Evolutionary conservation across 2,113 vertebrate genomes (phyloP).

Genomic region (Pedetes capensis): DNA sequence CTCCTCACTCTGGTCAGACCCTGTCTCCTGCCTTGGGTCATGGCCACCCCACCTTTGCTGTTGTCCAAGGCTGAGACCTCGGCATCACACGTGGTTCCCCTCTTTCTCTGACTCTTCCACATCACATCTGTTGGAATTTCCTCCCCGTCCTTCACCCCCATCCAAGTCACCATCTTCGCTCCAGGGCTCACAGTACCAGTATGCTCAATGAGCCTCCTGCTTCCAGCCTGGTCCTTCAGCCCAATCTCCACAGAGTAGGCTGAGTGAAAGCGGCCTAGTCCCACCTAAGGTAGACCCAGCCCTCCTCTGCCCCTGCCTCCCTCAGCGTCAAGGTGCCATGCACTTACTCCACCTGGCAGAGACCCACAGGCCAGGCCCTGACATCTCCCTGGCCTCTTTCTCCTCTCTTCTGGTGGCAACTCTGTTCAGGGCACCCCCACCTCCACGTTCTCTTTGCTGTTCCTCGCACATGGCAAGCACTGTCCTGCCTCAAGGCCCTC

Average conservation of each 20-base stretch:
- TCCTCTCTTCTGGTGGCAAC: not conserved
- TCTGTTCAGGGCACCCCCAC: not conserved
- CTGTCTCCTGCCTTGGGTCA: not conserved
- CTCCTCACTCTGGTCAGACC: no score
- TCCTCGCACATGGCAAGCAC: not conserved
- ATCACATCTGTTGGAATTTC: no score
- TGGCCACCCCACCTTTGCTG: not conserved
- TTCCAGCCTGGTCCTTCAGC: not conserved
- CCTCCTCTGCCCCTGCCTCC: not conserved
- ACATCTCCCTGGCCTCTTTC: not conserved
- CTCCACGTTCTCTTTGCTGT: not conserved
- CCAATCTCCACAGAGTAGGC: not conserved
- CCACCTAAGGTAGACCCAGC: not conserved
- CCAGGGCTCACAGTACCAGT: no score
- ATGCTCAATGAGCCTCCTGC: not conserved
- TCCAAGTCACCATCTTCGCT: not conserved
- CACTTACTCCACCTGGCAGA: not conserved
- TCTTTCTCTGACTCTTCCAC: no score
- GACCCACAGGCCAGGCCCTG: not conserved
- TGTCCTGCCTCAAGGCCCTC: not conserved
- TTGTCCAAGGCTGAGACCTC: no score
- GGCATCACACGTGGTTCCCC: no score
- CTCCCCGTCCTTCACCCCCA: no score
- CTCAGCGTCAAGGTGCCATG: not conserved
- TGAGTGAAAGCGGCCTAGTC: not conserved